Conservation (phyloP, 53 echinoderm and acorn worm genomes). For the Glandiceps talaboti region DNA sequence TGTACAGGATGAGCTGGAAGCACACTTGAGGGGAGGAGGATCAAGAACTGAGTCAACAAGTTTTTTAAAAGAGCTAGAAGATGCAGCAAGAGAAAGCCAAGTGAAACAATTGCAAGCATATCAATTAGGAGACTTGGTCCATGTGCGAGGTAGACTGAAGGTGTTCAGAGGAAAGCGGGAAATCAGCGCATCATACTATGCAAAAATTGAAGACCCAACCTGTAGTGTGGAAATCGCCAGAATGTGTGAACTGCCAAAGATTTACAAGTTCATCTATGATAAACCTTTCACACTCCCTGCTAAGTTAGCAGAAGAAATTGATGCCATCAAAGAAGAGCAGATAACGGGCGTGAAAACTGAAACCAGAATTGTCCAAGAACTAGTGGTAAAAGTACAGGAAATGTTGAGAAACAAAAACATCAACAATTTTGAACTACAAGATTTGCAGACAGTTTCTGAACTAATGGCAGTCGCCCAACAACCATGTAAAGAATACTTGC, state of each 20-base stretch:
- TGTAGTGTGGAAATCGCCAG: conserved; percentile 41
- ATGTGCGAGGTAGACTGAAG: conserved; percentile 64
- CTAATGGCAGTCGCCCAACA: conserved; percentile 32
- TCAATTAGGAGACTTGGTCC: conserved; percentile 71
- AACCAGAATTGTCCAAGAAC: conserved; percentile 28
- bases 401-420: conserved; percentile 19
- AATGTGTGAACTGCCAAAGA: conserved; percentile 49
- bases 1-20: background rate
- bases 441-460: conserved; percentile 44
- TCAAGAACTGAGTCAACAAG: background rate
- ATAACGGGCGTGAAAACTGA: conserved; percentile 29
- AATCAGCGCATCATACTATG: conserved; percentile 70
- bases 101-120: background rate
- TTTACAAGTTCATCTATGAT: conserved; percentile 58
- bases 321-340: conserved; percentile 7
- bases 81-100: background rate
- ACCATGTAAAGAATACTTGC: conserved; percentile 38
- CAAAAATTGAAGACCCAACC: conserved; percentile 35
- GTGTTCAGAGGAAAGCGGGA: conserved; percentile 44
- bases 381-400: conserved; percentile 12
- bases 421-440: conserved; percentile 49
- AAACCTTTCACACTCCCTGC: conserved; percentile 31
- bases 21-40: background rate
- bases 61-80: background rate
- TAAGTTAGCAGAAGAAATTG: conserved; percentile 2